Evolutionary conservation across 2,888 invertebrate species (phyloP), one percentile per base, ranked within the genome.

Genomic region (Lasioglossum oenotherae): DNA sequence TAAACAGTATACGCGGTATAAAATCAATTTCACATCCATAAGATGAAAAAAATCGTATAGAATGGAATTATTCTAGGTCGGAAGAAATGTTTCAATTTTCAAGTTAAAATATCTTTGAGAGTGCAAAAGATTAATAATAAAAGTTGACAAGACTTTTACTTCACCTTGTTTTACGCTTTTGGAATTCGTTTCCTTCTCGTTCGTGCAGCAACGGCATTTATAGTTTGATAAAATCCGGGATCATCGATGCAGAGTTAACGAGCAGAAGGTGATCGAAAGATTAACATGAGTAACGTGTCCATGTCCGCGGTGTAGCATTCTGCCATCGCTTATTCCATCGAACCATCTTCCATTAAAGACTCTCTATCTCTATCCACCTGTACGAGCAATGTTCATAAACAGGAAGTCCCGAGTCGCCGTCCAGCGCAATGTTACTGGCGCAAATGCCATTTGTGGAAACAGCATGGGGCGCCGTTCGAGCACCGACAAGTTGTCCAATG

Each of bases 401-500:
- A 83, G 87, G 86, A 86, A 87, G 82, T 87, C 75, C 60, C 80
- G 67, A 78, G 86, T 67, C 74, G 77, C 14, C 81, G 72, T 14
- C 64, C 79, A 74, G 74, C 74, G 86, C 74, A 76, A 79, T 86
- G 86, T 81, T 81, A 79, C 78, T 53, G 77, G 77, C 82, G 71
- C 82, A 49, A 69, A 75, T 57, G 80, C 87, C 86, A 80, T 87
- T 86, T 82, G 77, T 78, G 86, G 86, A 80, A 86, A 74, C 87
- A 87, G 82, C 87, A 86, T 87, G 87, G 82, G 87, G 86, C 82
- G 79, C 74, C 86, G 82, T 86, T 82, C 82, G 82, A 85, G 86
- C 75, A 85, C 86, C 81, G 79, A 80, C 87, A 86, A 87, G 76
- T 87, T 82, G 86, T 77, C 82, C 82, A 81, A 87, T 87, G 87